Percentiles rank a stretch among this genome's conserved stretches.
Evolutionary conservation across 1,140 invertebrate species (phyloP).

Genomic region (Limonius californicus): DNA sequence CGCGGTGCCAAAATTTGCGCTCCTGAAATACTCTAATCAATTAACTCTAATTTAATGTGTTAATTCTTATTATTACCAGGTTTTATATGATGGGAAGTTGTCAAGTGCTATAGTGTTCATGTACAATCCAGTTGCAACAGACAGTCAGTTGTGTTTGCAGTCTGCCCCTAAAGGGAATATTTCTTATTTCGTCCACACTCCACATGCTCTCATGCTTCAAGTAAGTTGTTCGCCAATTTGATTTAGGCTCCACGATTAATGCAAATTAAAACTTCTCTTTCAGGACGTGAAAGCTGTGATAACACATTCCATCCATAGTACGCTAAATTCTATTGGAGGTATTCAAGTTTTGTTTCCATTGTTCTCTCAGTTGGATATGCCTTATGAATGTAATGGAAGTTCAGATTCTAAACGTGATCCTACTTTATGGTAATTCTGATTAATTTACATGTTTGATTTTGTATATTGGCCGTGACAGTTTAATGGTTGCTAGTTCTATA

Average conservation of each 20-base stretch:
- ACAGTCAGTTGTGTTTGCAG: constrained; percentile 96
- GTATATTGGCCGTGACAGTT: too few relatives aligned
- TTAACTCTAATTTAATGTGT: background rate
- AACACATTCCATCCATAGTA: constrained; percentile 98
- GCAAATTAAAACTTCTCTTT: too few relatives aligned
- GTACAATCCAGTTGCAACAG: constrained; percentile 98
- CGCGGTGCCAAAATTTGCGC: too few relatives aligned
- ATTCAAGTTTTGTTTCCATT: constrained; percentile 98
- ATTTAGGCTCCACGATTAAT: too few relatives aligned
- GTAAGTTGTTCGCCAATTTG: too few relatives aligned
- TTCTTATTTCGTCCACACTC: constrained; percentile 97
- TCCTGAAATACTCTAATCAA: too few relatives aligned
- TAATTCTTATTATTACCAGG: constrained; percentile 55
- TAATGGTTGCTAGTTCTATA: too few relatives aligned
- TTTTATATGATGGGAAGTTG: constrained; percentile 97
- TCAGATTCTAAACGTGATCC: constrained; percentile 79
- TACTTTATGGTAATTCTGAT: constrained; percentile 83
- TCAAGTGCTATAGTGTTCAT: constrained; percentile 97
- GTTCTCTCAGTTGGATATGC: constrained; percentile 95
- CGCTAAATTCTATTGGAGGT: constrained; percentile 97
- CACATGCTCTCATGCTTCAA: constrained; percentile 97
- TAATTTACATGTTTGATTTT: constrained; percentile 21
- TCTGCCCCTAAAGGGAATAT: constrained; percentile 95
- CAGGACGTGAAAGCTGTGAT: constrained; percentile 98
- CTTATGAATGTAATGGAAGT: constrained; percentile 69